Conservation (phyloP, 2,797 vertebrate genomes). For the Parauchenoglanis punctatus region DNA sequence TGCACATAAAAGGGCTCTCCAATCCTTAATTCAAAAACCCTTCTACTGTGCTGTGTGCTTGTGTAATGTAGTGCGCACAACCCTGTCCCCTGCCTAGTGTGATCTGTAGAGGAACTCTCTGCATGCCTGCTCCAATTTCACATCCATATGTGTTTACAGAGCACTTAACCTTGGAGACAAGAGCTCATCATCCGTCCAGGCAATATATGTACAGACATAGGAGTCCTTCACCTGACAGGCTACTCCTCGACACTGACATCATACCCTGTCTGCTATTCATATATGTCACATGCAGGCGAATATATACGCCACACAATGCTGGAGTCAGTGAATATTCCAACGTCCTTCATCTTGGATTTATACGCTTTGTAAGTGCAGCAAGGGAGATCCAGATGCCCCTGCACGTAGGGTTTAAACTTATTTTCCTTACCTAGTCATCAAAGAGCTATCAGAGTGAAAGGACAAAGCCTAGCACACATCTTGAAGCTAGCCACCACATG, state of each 20-base stretch:
- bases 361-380: background rate
- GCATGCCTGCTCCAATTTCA: constrained; percentile 1
- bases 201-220: background rate
- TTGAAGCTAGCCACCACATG: background rate
- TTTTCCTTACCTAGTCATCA: background rate
- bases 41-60: background rate
- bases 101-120: background rate
- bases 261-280: constrained; percentile 3
- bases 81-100: background rate
- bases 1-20: constrained; percentile 6
- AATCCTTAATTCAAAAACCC: background rate
- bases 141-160: constrained; percentile 14
- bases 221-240: constrained; percentile 12
- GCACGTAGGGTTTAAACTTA: background rate
- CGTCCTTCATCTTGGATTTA: background rate
- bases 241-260: constrained; percentile 26
- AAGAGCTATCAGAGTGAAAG: background rate
- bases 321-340: background rate
- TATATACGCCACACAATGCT: constrained; percentile 17
- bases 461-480: background rate
- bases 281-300: background rate
- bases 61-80: background rate
- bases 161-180: constrained; percentile 51
- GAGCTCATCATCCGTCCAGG: constrained; percentile 32
- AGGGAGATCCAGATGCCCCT: background rate